phyloP scores from a whole-genome alignment of 2,797 vertebrate genomes.

The Enteromius paludinosus region DNA sequence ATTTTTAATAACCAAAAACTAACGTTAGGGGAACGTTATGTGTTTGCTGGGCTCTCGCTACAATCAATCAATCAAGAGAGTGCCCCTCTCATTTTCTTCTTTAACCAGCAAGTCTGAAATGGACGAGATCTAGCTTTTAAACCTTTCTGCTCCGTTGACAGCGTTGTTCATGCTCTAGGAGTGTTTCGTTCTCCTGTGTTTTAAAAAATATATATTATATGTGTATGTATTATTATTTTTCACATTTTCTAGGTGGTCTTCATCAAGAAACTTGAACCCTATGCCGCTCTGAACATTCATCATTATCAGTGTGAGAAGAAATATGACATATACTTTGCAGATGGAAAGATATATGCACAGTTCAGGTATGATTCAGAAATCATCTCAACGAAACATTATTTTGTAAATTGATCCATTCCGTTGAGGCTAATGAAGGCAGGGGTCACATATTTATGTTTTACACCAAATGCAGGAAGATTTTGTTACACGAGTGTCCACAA shows the following conservation, averaged over 20 bases:
- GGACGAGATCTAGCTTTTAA: not conserved
- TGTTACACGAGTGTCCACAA: constrained; percentile 86
- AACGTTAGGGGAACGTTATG: too few species aligned
- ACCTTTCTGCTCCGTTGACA: not conserved
- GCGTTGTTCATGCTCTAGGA: not conserved
- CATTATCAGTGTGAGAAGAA: constrained; percentile 90
- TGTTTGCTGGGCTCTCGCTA: not conserved
- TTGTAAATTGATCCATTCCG: not conserved
- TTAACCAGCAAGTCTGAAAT: not conserved
- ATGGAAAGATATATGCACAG: constrained; percentile 84
- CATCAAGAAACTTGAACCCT: constrained; percentile 83
- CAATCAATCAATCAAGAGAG: not conserved
- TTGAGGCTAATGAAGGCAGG: not conserved
- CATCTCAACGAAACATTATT: not conserved
- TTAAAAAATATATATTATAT: too few species aligned
- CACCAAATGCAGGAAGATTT: constrained; percentile 81
- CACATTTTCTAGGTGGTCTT: constrained; percentile 86
- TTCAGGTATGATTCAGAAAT: constrained; percentile 82
- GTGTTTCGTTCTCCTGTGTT: not conserved
- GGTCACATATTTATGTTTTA: not conserved
- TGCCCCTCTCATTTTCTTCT: not conserved
- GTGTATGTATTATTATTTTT: not conserved
- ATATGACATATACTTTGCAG: constrained; percentile 89
- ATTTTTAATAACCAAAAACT: too few species aligned
- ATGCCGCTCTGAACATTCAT: constrained; percentile 81